Evolutionary conservation across 2,113 vertebrate species (phyloP).

Genomic region (Pycnonotus jocosus): DNA sequence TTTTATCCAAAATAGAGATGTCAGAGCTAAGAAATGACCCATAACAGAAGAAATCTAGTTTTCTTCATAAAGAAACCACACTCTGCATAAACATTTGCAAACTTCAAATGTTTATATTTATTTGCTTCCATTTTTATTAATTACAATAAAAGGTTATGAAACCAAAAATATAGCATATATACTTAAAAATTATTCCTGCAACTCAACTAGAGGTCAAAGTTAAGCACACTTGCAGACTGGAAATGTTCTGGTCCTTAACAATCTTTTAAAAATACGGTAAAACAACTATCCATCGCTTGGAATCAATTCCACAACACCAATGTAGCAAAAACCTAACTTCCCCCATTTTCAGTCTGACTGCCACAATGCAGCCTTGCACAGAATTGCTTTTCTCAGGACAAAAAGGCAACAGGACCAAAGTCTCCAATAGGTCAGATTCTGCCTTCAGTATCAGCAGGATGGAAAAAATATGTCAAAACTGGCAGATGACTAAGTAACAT

Average conservation of each 20-base stretch:
- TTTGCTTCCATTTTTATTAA: not conserved
- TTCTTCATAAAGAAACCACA: not conserved
- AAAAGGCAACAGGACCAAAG: not conserved
- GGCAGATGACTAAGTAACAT: not conserved
- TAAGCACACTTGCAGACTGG: not conserved
- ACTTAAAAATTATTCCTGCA: not conserved
- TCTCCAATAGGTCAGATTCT: not conserved
- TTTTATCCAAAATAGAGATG: not conserved
- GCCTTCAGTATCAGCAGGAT: not conserved
- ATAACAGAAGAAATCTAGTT: not conserved
- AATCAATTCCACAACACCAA: not conserved
- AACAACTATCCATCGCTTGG: not conserved
- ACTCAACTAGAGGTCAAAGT: not conserved
- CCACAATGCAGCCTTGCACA: not conserved
- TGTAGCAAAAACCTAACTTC: not conserved
- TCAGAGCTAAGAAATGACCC: not conserved
- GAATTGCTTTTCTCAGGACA: slow-evolving; percentile 40
- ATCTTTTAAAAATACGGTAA: not conserved
- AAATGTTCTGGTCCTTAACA: not conserved
- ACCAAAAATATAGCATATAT: not conserved
- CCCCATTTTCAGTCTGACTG: not conserved
- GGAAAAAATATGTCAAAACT: not conserved
- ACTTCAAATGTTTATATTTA: not conserved
- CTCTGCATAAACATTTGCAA: not conserved
- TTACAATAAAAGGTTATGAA: not conserved